Percentiles rank a stretch among this genome's conserved stretches.
Evolutionary conservation across 1,140 invertebrate genomes (phyloP).

Genomic region (Octopus sinensis): DNA sequence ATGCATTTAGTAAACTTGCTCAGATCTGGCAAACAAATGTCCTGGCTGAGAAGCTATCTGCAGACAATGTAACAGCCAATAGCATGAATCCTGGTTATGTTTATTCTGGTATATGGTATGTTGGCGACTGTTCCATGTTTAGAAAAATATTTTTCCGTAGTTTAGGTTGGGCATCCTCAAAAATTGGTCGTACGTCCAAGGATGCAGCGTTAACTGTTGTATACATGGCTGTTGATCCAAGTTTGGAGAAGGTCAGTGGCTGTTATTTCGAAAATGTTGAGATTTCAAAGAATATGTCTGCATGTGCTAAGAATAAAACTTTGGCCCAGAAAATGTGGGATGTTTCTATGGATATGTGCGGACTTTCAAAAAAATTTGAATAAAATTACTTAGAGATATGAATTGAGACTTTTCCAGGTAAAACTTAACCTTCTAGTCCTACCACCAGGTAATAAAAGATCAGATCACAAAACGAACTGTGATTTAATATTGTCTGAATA

Average conservation of each 20-base stretch:
- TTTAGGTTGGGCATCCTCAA: not conserved
- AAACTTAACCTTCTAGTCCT: too few species aligned
- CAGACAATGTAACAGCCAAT: not conserved
- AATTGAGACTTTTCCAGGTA: too few species aligned
- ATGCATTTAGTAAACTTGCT: slow-evolving; percentile 4
- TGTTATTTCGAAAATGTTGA: not conserved
- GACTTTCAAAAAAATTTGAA: not conserved
- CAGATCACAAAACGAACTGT: too few species aligned
- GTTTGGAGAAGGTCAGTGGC: not conserved
- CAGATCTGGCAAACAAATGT: not conserved
- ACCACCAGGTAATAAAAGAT: too few species aligned
- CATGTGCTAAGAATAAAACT: too few species aligned
- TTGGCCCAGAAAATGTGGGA: too few species aligned
- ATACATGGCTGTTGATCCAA: not conserved
- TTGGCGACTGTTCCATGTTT: too few species aligned
- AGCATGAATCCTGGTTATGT: slow-evolving; percentile 1
- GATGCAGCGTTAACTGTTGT: slow-evolving; percentile 4
- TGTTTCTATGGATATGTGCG: too few species aligned
- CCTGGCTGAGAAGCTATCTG: not conserved
- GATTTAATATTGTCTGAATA: too few species aligned
- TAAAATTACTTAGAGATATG: not conserved
- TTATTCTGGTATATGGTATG: not conserved
- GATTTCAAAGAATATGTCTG: not conserved
- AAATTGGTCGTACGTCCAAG: not conserved
- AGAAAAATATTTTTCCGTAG: not conserved